phyloP scores from a whole-genome alignment of 2,797 vertebrate species.

The Liasis olivaceus region DNA sequence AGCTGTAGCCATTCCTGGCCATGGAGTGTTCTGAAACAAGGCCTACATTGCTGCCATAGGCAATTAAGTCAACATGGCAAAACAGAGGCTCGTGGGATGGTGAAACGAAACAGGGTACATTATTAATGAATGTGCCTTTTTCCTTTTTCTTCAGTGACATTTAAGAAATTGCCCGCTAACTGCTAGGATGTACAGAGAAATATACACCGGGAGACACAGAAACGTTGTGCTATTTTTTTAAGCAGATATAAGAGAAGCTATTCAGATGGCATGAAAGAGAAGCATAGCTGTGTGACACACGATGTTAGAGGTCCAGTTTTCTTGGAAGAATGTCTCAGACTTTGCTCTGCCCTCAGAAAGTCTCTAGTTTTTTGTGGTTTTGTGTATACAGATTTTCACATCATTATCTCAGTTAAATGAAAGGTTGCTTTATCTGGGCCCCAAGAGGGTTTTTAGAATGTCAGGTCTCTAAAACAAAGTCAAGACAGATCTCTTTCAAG shows the following conservation, averaged over 20 bases:
- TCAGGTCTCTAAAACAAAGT: slow-evolving; percentile 21
- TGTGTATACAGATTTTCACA: slow-evolving; percentile 26
- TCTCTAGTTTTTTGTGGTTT: slow-evolving; percentile 38
- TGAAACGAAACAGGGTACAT: slow-evolving; percentile 67
- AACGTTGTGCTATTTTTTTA: slow-evolving; percentile 37
- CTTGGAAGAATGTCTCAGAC: background rate
- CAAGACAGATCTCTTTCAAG: background rate
- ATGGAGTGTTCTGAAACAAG: slow-evolving; percentile 70
- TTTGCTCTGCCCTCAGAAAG: background rate
- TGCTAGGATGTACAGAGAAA: slow-evolving; percentile 55
- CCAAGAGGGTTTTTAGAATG: slow-evolving; percentile 33
- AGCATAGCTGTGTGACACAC: background rate
- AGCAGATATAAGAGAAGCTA: background rate
- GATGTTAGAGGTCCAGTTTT: slow-evolving; percentile 34
- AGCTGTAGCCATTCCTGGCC: slow-evolving; percentile 60
- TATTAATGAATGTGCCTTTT: slow-evolving; percentile 72
- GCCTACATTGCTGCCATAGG: slow-evolving; percentile 72
- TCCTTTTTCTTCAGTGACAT: slow-evolving; percentile 72
- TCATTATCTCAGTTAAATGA: slow-evolving; percentile 43
- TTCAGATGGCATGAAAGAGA: background rate
- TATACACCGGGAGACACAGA: slow-evolving; percentile 44
- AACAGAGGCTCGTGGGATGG: slow-evolving; percentile 68
- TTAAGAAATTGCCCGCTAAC: slow-evolving; percentile 74
- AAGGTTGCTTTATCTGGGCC: slow-evolving; percentile 17
- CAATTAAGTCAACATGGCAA: slow-evolving; percentile 74